phyloP scores from a whole-genome alignment of 2,888 invertebrate species.

The Clitarchus hookeri region DNA sequence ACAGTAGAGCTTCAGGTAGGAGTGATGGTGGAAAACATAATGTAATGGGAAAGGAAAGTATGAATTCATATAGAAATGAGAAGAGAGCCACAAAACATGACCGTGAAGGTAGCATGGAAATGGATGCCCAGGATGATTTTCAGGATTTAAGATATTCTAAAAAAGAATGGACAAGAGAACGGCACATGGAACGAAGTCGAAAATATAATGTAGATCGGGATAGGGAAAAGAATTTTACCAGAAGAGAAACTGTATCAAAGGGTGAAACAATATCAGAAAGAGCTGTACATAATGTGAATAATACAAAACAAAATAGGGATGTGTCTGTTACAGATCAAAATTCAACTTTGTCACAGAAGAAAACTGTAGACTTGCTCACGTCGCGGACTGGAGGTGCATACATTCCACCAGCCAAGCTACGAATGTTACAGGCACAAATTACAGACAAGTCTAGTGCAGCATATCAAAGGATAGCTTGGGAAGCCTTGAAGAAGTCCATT shows the following conservation, averaged over 20 bases:
- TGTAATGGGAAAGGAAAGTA: slow-evolving; percentile 48
- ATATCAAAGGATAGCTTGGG: slow-evolving; percentile 97
- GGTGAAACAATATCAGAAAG: slow-evolving; percentile 40
- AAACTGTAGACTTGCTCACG: slow-evolving; percentile 70
- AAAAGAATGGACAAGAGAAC: background rate
- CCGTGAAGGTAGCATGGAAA: slow-evolving; percentile 27
- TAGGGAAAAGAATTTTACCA: slow-evolving; percentile 41
- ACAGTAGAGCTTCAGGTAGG: slow-evolving; percentile 24
- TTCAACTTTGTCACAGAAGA: slow-evolving; percentile 41
- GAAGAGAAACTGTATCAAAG: slow-evolving; percentile 41
- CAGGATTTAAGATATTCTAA: background rate
- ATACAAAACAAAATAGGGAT: slow-evolving; percentile 32
- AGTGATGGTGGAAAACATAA: slow-evolving; percentile 42
- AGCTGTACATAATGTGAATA: slow-evolving; percentile 44
- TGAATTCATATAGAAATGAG: background rate
- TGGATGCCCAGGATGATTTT: slow-evolving; percentile 35
- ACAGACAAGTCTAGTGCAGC: slow-evolving; percentile 94
- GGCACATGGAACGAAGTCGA: background rate
- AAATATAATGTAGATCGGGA: slow-evolving; percentile 34
- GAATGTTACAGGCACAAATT: slow-evolving; percentile 94
- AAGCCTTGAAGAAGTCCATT: slow-evolving; percentile 96
- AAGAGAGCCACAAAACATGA: background rate
- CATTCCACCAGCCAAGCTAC: slow-evolving; percentile 95
- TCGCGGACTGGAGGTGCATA: slow-evolving; percentile 93
- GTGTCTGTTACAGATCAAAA: slow-evolving; percentile 37